phyloP scores from a whole-genome alignment of 2,888 invertebrate species.

The Polydrusus pterygomalis region DNA sequence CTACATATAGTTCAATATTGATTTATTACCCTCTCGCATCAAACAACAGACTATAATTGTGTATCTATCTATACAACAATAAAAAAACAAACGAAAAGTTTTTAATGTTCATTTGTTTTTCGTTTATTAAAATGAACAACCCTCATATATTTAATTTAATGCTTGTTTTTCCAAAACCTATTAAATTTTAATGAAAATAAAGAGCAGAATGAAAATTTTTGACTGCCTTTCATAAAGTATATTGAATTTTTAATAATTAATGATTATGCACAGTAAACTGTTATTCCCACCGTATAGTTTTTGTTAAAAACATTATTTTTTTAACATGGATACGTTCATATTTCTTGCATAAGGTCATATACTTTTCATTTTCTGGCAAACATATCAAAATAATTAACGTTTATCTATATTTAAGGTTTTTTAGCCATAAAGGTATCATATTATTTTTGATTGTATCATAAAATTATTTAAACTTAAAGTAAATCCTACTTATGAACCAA shows the following conservation, averaged over 20 bases:
- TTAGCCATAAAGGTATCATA: too few species aligned
- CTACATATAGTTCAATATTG: too few species aligned
- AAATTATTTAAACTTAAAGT: not conserved
- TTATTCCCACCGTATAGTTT: not conserved
- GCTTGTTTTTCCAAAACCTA: slow-evolving; percentile 12
- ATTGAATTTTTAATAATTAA: slow-evolving; percentile 1
- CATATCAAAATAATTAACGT: too few species aligned
- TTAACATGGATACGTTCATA: too few species aligned
- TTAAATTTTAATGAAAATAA: slow-evolving; percentile 11
- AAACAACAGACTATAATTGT: too few species aligned
- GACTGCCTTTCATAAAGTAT: not conserved
- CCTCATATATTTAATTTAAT: not conserved
- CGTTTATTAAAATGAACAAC: not conserved
- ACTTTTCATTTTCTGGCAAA: too few species aligned
- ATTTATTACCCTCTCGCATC: too few species aligned
- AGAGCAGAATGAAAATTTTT: not conserved
- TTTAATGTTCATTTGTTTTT: not conserved
- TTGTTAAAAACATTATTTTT: too few species aligned
- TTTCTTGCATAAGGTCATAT: too few species aligned
- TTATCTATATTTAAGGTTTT: too few species aligned
- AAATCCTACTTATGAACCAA: slow-evolving; percentile 22
- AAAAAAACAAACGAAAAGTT: not conserved
- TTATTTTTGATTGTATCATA: not conserved
- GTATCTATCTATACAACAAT: too few species aligned
- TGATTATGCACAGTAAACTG: not conserved